Evolutionary conservation across 2,888 invertebrate genomes (phyloP), one percentile per base, ranked within the genome.

Genomic region (Lobophora halterata): DNA sequence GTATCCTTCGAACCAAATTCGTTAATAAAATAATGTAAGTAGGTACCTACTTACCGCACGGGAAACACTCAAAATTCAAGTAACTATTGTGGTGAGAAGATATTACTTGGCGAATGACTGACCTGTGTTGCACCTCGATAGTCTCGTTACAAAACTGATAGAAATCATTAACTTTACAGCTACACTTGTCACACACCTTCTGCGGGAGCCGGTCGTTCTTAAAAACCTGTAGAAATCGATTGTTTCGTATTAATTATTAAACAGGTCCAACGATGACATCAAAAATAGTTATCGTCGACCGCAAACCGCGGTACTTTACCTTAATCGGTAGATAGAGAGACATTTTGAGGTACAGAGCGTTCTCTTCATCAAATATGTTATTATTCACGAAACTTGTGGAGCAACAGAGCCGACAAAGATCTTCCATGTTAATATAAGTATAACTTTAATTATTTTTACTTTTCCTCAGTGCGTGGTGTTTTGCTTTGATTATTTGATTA

Each of bases 121-220:
- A 88, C 79, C 89, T 90, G 51, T 91, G 90, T 60, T 93, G 92
- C 19, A 91, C 89, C 71, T 90, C 91, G 5, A 90, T 89, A 30
- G 91, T 89, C 57, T 90, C 91, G 63, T 91, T 93, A 81, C 92
- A 92, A 74, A 93, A 93, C 71, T 92, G 90, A 72, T 93, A 93
- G 58, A 91, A 86, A 71, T 91, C 89, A 62, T 93, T 92, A 64
- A 93, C 88, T 86, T 92, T 92, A 67, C 90, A 90, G 71, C 90
- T 90, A 71, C 93, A 93, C 51, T 89, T 90, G 71, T 92, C 90
- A 68, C 93, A 93, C 58, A 93, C 91, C 71, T 90, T 92, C 75
- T 93, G 91, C 32, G 93, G 93, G 60, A 93, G 80, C 62, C 87
- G 88, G 71, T 93, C 93, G 55, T 91, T 90, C 64, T 88, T 89